Conservation (phyloP, 2,113 vertebrate species). For the Triplophysa siluroides region DNA sequence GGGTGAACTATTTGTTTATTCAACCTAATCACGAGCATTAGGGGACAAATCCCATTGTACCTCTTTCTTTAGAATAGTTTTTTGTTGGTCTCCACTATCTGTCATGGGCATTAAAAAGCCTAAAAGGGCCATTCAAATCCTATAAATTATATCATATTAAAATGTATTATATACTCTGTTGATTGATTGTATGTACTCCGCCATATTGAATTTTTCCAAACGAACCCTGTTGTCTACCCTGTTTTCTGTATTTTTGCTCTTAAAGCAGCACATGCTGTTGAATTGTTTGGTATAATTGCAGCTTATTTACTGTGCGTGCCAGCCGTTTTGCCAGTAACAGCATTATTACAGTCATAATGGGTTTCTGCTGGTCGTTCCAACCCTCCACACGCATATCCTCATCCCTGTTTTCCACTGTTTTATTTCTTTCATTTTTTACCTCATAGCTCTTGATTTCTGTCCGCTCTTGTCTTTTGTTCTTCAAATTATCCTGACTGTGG, state of each 20-base stretch:
- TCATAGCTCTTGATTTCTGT: constrained; percentile 7
- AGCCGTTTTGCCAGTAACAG: constrained; percentile 4
- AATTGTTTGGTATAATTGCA: not conserved
- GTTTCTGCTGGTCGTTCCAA: constrained; percentile 25
- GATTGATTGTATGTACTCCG: too few relatives aligned
- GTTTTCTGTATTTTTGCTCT: constrained; percentile 1
- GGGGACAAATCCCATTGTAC: too few relatives aligned
- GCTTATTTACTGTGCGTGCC: constrained; percentile 2
- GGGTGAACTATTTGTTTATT: too few relatives aligned
- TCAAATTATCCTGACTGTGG: not conserved
- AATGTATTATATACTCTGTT: too few relatives aligned
- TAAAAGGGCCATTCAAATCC: too few relatives aligned
- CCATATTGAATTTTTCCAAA: not conserved
- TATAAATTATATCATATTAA: too few relatives aligned
- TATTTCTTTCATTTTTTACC: not conserved
- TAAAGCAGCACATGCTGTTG: not conserved
- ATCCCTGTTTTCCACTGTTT: not conserved
- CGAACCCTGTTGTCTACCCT: not conserved
- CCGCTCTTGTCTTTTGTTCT: constrained; percentile 1
- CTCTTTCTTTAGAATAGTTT: too few relatives aligned
- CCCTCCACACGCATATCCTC: not conserved
- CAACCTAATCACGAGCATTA: too few relatives aligned
- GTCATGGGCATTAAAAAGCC: too few relatives aligned
- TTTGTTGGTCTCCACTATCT: too few relatives aligned
- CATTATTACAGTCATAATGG: constrained; percentile 23